A percentile compares a stretch with the other conserved stretches of the same genome.
phyloP scores from a whole-genome alignment of 2,888 invertebrate species.

The Athetis lepigone region DNA sequence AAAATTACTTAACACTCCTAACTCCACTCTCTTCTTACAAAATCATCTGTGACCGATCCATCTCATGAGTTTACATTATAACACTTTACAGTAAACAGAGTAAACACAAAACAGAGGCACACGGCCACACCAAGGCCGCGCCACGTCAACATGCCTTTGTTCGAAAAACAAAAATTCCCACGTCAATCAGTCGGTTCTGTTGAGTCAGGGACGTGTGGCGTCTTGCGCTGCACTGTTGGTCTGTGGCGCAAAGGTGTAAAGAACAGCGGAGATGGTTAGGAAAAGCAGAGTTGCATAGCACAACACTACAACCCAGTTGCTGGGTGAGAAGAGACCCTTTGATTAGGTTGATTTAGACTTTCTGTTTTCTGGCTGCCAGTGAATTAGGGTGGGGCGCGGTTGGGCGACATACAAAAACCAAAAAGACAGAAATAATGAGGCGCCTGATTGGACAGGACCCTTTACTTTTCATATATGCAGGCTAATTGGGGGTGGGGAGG shows the following conservation, averaged over 20 bases:
- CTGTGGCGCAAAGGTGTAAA: constrained; percentile 16
- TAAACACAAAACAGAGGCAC: constrained; percentile 30
- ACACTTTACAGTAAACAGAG: constrained; percentile 8
- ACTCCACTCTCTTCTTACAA: background rate
- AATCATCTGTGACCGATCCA: background rate
- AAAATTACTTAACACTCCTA: background rate
- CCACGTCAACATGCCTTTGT: constrained; percentile 57
- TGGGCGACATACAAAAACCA: no score
- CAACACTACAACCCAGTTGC: no score
- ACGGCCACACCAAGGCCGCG: constrained; percentile 23
- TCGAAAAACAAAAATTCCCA: constrained; percentile 69
- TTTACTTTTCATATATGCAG: no score
- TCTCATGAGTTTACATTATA: constrained; percentile 9
- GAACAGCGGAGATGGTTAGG: background rate
- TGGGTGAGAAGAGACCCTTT: no score
- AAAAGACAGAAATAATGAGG: no score
- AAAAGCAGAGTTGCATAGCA: no score
- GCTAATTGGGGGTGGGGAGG: no score
- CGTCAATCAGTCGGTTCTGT: constrained; percentile 64
- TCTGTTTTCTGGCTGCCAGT: no score
- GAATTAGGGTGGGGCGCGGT: no score
- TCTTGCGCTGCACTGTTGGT: constrained; percentile 3
- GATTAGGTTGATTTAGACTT: no score
- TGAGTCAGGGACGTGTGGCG: constrained; percentile 54
- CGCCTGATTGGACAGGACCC: no score